These are phyloP conservation scores for Leptarthrus brevirostris DNA, from an alignment of 2,888 invertebrate genomes.

Conservation along the genomic window DNA sequence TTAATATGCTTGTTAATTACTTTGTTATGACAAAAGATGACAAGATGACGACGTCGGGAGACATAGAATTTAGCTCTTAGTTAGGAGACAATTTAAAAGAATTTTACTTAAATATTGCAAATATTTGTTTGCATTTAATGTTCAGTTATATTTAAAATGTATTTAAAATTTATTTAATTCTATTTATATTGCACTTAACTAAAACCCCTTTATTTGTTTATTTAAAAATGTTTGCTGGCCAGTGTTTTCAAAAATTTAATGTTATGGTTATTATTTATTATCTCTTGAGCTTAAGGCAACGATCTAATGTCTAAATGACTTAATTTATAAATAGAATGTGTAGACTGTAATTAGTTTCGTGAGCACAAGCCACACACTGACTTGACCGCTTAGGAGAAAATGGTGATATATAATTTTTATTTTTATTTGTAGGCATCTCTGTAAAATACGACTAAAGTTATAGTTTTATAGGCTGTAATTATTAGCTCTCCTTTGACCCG, in stretches of 20 bases:
- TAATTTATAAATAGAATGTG: slow-evolving; percentile 14
- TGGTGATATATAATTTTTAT: slow-evolving; percentile 35
- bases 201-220: slow-evolving; percentile 10
- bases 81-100: background rate
- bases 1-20: background rate
- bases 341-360: slow-evolving; percentile 26
- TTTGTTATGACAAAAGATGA: background rate
- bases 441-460: slow-evolving; percentile 10
- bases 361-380: background rate
- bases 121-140: slow-evolving; percentile 3
- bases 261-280: slow-evolving; percentile 37
- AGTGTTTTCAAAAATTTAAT: slow-evolving; percentile 33
- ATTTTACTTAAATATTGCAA: background rate
- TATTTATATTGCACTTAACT: slow-evolving; percentile 16
- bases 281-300: slow-evolving; percentile 4
- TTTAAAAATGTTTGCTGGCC: slow-evolving; percentile 36
- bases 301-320: background rate
- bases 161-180: slow-evolving; percentile 38
- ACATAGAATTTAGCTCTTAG: background rate
- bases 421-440: slow-evolving; percentile 10
- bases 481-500: slow-evolving; percentile 30
- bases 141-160: slow-evolving; percentile 36
- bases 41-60: background rate
- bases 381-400: slow-evolving; percentile 29
- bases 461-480: slow-evolving; percentile 32